Base-by-base conservation (phyloP, 2,888 invertebrate genomes). In the Drosophila barbarae region DNA sequence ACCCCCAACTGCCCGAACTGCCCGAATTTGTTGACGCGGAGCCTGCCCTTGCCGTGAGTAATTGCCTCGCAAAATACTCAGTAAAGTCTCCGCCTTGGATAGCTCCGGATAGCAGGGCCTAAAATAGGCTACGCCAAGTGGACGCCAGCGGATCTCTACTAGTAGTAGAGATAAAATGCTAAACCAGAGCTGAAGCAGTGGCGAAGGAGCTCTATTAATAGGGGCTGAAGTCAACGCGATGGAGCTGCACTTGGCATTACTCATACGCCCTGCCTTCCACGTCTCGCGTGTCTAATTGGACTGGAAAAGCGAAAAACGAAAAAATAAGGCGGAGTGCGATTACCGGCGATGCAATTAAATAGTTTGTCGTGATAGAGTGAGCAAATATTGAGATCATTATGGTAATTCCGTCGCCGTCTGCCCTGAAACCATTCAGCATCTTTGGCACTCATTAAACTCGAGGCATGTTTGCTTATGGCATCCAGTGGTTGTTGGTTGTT, bases 381-480 rank as follows among this genome's bases (percentile, higher is more conserved):
- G 72, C 77, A 82, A 82, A 82, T 84, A 82, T 82, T 84, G 84
- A 84, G 82, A 82, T 84, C 84, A 84, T 84, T 82, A 82, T 84
- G 84, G 68, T 82, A 84, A 81, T 81, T 63, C 72, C 18, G 46
- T 7, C 28, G 44, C 44, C 47, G 23, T 15, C 49, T 66, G 79
- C 76, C 75, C 74, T 64, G 60, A 51, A 75, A 69, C 75, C 59
- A 63, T 63, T 32, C 51, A 44, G 49, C 65, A 51, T 52, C 70
- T 65, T 59, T 47, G 64, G 51, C 69, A 64, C 71, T 71, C 71
- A 75, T 73, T 83, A 75, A 76, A 79, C 77, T 77, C 60, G 76
- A 82, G 71, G 75, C 73, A 52, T 64, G 51, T 56, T 38, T 47
- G 28, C 35, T 36, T 57, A 52, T 49, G 46, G 46, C 30, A 18